Conservation (phyloP, 1,140 invertebrate species). For the Rhagoletis pomonella region DNA sequence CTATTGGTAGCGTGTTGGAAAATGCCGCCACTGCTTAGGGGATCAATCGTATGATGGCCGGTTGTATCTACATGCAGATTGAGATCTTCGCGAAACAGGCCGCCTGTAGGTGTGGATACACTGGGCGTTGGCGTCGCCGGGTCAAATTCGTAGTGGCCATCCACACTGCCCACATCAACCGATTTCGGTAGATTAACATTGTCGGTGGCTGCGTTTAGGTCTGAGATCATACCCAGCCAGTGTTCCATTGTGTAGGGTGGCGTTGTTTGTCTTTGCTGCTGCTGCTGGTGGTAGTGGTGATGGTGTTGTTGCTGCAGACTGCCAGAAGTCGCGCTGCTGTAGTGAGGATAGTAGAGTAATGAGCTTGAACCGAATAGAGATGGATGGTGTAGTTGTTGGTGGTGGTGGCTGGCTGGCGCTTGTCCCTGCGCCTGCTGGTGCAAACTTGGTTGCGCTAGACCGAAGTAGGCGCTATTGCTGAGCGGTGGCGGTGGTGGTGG, state of each 20-base stretch:
- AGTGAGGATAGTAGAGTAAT: conserved; percentile 16
- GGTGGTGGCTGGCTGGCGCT: conserved; percentile 56
- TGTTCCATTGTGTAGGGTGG: conserved; percentile 78
- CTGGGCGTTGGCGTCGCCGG: conserved; percentile 84
- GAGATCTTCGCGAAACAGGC: conserved; percentile 75
- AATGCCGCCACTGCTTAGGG: conserved; percentile 69
- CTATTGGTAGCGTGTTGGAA: conserved; percentile 72
- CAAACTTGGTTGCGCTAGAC: conserved; percentile 61
- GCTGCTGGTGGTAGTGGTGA: conserved; percentile 51
- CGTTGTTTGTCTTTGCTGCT: conserved; percentile 73
- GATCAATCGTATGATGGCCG: conserved; percentile 63
- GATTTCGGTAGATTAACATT: conserved; percentile 76
- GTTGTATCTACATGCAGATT: conserved; percentile 69
- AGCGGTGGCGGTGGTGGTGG: conserved; percentile 78
- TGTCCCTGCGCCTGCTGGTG: conserved; percentile 66
- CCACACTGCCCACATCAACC: conserved; percentile 89
- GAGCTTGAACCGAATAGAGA: neutral
- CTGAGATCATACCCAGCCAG: conserved; percentile 78
- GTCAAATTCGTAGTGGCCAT: conserved; percentile 96
- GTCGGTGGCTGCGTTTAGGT: conserved; percentile 75
- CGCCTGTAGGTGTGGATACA: conserved; percentile 78
- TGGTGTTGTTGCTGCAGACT: conserved; percentile 41
- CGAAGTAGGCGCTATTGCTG: conserved; percentile 58
- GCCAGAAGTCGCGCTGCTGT: neutral
- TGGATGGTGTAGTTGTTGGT: conserved; percentile 33